Conservation (phyloP, 2,888 invertebrate genomes). For the Diaphora mendica region DNA sequence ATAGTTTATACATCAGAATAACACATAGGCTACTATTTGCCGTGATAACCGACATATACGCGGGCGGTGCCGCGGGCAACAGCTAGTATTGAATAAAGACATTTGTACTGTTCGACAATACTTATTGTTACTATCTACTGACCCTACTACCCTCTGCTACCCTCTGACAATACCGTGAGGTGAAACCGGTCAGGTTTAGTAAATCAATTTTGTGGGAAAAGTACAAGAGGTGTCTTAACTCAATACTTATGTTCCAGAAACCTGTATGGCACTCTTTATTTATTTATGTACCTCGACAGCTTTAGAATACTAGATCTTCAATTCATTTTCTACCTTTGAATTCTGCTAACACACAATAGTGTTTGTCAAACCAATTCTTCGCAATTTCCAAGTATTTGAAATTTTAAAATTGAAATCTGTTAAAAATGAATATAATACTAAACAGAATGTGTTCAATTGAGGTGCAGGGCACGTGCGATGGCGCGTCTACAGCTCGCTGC, state of each 20-base stretch:
- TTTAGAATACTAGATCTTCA: not conserved
- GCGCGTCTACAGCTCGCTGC: constrained; percentile 37
- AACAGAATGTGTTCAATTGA: constrained; percentile 9
- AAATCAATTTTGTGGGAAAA: too few species aligned
- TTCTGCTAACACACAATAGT: not conserved
- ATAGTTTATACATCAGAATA: too few species aligned
- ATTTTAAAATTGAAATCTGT: not conserved
- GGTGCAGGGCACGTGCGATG: constrained; percentile 9
- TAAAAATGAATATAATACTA: constrained; percentile 8
- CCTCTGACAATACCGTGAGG: too few species aligned
- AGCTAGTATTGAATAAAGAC: too few species aligned
- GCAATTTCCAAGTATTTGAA: not conserved
- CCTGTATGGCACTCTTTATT: not conserved
- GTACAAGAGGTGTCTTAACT: too few species aligned
- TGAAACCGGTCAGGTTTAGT: too few species aligned
- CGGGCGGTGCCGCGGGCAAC: too few species aligned
- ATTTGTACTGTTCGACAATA: too few species aligned
- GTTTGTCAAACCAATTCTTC: not conserved
- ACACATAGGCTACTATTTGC: too few species aligned
- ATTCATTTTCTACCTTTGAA: not conserved
- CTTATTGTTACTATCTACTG: too few species aligned
- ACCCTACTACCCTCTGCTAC: too few species aligned
- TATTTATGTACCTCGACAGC: not conserved
- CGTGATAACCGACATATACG: too few species aligned
- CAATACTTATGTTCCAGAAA: not conserved